A percentile compares a stretch with the other conserved stretches of the same genome.
Evolutionary conservation across 2,888 invertebrate genomes (phyloP).

Genomic region (Nebria salina): DNA sequence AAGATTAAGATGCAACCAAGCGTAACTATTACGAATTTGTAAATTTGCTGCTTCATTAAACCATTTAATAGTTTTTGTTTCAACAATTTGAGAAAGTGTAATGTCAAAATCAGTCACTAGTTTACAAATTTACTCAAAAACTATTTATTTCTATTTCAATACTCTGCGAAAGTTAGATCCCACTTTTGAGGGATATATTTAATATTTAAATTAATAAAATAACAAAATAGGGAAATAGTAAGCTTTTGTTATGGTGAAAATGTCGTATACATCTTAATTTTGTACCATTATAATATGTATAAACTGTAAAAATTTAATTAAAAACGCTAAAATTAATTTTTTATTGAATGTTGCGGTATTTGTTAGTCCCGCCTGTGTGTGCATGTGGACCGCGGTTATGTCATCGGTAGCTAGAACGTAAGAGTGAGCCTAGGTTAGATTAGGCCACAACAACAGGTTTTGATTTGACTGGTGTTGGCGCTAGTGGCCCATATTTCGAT

Average conservation of each 20-base stretch:
- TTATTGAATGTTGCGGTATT: background rate
- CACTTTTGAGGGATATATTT: no score
- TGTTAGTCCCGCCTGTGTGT: background rate
- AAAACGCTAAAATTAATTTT: no score
- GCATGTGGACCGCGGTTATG: slow-evolving; percentile 3
- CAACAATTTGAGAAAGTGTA: background rate
- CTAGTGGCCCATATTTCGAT: slow-evolving; percentile 16
- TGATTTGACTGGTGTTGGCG: background rate
- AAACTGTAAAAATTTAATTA: no score
- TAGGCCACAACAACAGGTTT: background rate
- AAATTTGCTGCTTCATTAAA: background rate
- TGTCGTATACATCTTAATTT: no score
- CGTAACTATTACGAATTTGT: background rate
- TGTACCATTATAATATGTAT: no score
- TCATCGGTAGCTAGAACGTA: background rate
- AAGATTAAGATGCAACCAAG: slow-evolving; percentile 10
- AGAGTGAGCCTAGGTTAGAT: background rate
- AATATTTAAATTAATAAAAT: no score
- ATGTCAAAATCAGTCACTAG: background rate
- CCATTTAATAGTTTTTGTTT: background rate
- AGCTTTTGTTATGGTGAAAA: no score
- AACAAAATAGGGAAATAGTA: no score
- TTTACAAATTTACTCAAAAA: background rate
- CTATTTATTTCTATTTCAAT: background rate
- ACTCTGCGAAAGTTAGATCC: background rate